Percentiles rank a stretch among this genome's conserved stretches.
Evolutionary conservation across 2,113 vertebrate genomes (phyloP).

Genomic region (Calidris pygmaea): DNA sequence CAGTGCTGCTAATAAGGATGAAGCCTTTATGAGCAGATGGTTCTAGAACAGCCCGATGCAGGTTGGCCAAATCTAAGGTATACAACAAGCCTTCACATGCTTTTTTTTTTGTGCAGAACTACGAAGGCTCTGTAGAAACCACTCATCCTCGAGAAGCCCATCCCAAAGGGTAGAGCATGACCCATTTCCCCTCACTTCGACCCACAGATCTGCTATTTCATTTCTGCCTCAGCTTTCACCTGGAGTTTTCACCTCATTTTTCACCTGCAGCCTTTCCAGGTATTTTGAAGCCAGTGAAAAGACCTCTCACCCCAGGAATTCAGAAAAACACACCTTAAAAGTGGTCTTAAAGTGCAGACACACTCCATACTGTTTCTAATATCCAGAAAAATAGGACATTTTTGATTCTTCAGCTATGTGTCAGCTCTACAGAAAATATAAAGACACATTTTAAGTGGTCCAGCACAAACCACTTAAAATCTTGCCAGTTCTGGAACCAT

Average conservation of each 20-base stretch:
- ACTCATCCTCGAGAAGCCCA: background rate
- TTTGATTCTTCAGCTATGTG: background rate
- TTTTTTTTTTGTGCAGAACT: background rate
- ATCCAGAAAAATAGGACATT: background rate
- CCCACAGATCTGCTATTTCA: background rate
- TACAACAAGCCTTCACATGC: background rate
- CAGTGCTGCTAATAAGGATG: background rate
- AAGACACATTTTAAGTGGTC: background rate
- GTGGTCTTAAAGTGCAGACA: background rate
- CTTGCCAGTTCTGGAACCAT: background rate
- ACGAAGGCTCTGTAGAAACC: background rate
- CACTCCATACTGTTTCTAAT: background rate
- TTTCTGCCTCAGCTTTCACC: background rate
- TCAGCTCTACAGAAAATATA: background rate
- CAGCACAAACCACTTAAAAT: background rate
- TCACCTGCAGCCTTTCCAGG: background rate
- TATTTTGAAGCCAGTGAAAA: background rate
- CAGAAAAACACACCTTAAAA: background rate
- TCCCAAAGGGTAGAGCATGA: accelerated
- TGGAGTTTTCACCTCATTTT: background rate
- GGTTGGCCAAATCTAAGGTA: background rate
- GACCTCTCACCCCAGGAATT: background rate
- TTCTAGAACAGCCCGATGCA: background rate
- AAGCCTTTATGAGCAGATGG: background rate
- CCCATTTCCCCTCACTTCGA: background rate